Evolutionary conservation across 2,888 invertebrate genomes (phyloP).

Genomic region (Latrodectus elegans): DNA sequence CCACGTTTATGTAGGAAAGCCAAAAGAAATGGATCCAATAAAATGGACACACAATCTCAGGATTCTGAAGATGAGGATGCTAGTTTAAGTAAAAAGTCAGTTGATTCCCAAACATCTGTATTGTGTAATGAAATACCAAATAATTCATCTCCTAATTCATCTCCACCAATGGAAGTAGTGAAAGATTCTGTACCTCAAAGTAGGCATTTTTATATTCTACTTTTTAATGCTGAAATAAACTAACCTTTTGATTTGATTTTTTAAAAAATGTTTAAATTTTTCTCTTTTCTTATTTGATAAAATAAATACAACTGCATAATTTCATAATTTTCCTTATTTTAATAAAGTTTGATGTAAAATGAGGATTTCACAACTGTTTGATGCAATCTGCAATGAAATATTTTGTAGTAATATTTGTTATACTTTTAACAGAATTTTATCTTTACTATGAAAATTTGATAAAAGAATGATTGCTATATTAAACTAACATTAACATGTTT

Average conservation of each 20-base stretch:
- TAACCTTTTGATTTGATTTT: too few species aligned
- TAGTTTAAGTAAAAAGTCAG: constrained; percentile 11
- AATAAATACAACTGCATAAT: neutral
- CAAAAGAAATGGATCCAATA: constrained; percentile 27
- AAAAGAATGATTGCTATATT: too few species aligned
- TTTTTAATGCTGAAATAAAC: too few species aligned
- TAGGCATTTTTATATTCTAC: neutral
- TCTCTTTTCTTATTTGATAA: neutral
- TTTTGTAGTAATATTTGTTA: too few species aligned
- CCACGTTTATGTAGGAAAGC: constrained; percentile 11
- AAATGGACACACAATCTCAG: constrained; percentile 55
- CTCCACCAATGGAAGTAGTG: constrained; percentile 42
- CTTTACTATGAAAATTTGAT: too few species aligned
- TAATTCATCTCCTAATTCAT: constrained; percentile 33
- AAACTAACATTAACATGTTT: too few species aligned
- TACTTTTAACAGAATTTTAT: too few species aligned
- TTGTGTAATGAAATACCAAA: constrained; percentile 30
- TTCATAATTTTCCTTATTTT: neutral
- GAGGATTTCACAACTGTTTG: too few species aligned
- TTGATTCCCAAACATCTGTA: neutral
- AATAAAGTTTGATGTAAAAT: neutral
- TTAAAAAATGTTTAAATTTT: neutral
- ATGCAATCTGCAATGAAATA: too few species aligned
- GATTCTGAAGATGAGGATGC: constrained; percentile 12
- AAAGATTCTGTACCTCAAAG: constrained; percentile 40